Base-by-base conservation (phyloP, 2,888 invertebrate species). In the Chesias legatella region DNA sequence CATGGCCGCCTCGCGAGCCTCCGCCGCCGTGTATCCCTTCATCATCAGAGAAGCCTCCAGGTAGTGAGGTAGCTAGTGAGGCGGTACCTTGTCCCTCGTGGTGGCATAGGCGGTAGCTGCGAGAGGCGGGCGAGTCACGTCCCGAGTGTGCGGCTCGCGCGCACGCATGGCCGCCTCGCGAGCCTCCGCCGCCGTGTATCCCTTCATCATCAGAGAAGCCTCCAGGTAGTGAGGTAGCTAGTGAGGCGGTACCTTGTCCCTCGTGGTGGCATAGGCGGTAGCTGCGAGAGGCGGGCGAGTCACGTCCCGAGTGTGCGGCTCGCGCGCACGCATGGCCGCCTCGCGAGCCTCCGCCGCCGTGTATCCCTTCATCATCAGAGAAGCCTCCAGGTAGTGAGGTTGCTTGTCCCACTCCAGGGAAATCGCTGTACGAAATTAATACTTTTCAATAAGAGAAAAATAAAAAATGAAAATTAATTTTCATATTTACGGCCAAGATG, bases 351-450 rank as follows among this genome's bases (percentile, higher is more conserved):
- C 85, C 77, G 81, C 82, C 79, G 79, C 83, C 48, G 77, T 79
- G 84, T 89, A 89, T 41, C 89, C 94, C 92, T 90, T 94, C 94
- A 92, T 94, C 94, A 93, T 94, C 95, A 93, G 94, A 93, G 94
- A 95, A 94, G 90, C 94, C 93, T 92, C 93, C 91, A 88, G 86
- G 88, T 89, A 89, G 79, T 89, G 89, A 88, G 89, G 89, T 75
- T 88, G 89, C 79, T 88, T 78, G 83, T 88, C 88, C 89, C 89
- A 89, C 85, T 89, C 89, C 89, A 89, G 85, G 76, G 89, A 88
- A 82, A 89, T 89, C 88, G 89, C 88, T 89, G 72, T 27, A 35
- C 32, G 20, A 5, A 48, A 39, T 7, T 44, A 27, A 1, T n/a
- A 9, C 10, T 2, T 17, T 17, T 17, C 2, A n/a, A n/a, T n/a